These are phyloP conservation scores for Dryobates pubescens DNA, from an alignment of 2,797 vertebrate species.

Conservation along the genomic window DNA sequence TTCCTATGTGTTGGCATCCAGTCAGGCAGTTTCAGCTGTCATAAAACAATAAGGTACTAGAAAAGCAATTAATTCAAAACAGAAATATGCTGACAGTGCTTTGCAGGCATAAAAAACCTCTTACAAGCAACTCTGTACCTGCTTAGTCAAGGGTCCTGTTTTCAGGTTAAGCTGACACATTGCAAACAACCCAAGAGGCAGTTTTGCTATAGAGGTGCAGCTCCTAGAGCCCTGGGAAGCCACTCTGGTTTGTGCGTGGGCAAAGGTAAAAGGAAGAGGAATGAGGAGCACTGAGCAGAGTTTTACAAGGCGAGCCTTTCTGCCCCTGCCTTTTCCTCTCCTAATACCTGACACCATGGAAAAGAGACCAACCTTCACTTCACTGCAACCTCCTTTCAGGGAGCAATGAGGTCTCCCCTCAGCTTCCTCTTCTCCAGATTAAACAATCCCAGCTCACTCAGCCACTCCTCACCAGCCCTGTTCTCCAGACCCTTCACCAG, in stretches of 20 bases:
- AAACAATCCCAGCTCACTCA: too few relatives aligned
- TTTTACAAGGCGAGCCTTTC: background rate
- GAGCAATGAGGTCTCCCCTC: too few relatives aligned
- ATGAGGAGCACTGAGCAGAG: background rate
- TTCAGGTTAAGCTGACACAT: background rate
- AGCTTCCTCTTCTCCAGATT: too few relatives aligned
- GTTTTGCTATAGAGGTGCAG: background rate
- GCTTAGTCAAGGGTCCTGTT: background rate
- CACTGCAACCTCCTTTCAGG: too few relatives aligned
- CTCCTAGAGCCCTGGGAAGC: background rate
- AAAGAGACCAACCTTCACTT: too few relatives aligned
- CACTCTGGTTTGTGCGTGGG: background rate
- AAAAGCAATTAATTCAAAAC: conserved; percentile 11
- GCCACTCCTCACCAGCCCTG: too few relatives aligned
- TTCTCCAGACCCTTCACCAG: too few relatives aligned
- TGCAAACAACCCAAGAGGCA: background rate
- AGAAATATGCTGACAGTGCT: conserved; percentile 3
- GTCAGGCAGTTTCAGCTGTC: conserved; percentile 12
- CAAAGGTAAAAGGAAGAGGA: conserved; percentile 19
- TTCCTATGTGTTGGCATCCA: background rate
- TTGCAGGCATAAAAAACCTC: background rate
- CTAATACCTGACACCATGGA: too few relatives aligned
- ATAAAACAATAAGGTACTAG: conserved; percentile 43
- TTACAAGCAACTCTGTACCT: conserved; percentile 19
- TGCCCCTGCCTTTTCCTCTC: background rate